A percentile compares a stretch with the other conserved stretches of the same genome.
Evolutionary conservation across 2,113 vertebrate genomes (phyloP).

Genomic region (Sterrhoptilus dennistouni): DNA sequence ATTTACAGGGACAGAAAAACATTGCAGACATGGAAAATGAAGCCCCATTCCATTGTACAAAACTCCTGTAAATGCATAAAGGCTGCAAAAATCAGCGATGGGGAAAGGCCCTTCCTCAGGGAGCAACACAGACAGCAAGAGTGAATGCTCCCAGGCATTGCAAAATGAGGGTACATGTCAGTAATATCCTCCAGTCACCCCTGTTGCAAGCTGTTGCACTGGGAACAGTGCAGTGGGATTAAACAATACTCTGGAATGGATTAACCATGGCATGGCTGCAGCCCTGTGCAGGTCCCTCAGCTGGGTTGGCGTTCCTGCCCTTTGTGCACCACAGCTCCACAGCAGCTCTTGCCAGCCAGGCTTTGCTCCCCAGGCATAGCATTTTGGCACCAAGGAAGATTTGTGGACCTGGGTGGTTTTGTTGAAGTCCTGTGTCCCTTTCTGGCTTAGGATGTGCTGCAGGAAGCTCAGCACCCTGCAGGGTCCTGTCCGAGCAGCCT

Average conservation of each 20-base stretch:
- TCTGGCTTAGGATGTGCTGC: neutral
- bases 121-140: neutral
- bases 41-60: neutral
- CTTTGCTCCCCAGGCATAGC: neutral
- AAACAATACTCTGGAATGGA: neutral
- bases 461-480: neutral
- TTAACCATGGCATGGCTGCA: neutral
- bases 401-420: neutral
- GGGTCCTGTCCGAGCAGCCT: neutral
- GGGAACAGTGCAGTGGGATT: neutral
- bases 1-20: neutral
- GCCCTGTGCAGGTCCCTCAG: neutral
- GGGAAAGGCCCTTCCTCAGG: neutral
- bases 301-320: neutral
- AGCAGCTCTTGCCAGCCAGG: neutral
- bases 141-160: neutral
- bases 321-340: rapidly evolving
- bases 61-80: neutral
- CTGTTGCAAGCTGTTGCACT: neutral
- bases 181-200: neutral
- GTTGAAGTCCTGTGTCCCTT: rapidly evolving
- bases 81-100: rapidly evolving
- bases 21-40: neutral
- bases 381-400: neutral
- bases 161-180: neutral